Evolutionary conservation across 2,888 invertebrate species (phyloP), one percentile per base, ranked within the genome.

Genomic region (Ennomos fuscantarius): DNA sequence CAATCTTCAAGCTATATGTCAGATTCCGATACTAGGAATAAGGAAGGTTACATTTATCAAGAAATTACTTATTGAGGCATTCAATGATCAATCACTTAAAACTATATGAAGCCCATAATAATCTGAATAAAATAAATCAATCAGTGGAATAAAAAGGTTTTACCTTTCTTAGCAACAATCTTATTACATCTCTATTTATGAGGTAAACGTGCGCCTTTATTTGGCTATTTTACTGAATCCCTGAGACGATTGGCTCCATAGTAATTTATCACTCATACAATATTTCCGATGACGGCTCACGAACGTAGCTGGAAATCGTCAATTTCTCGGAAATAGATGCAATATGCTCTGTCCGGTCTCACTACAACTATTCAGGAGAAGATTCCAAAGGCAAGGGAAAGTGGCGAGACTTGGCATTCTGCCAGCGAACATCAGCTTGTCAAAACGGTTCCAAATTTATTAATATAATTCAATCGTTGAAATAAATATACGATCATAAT

Each of bases 291-390:
- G 79, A 78, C 81, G 78, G 79, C 80, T 76, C 80, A 78, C 76
- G 79, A 79, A 75, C 73, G 68, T 81, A 76, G 74, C 74, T 84
- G 79, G 84, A 84, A 85, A 82, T 81, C 81, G 82, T 75, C 83
- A 79, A 84, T 84, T 86, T 87, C 87, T 85, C 80, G 82, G 86
- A 87, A 89, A 82, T 79, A 70, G 83, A 80, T 79, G 84, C 84
- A 87, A 86, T 88, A 85, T 83, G 84, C 81, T 76, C 78, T 78
- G 75, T 77, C 77, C 78, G 81, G 69, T 72, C 70, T 65, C 66
- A 72, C 73, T 71, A 66, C 69, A 70, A 72, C 75, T 78, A 76
- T 75, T 76, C 77, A 74, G 74, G 79, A 80, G 78, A 71, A 74
- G 75, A 78, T 80, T 75, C 78, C 75, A 73, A 76, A 73, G 55